phyloP scores from a whole-genome alignment of 2,888 invertebrate genomes.

The Drosophila nr. fundita region DNA sequence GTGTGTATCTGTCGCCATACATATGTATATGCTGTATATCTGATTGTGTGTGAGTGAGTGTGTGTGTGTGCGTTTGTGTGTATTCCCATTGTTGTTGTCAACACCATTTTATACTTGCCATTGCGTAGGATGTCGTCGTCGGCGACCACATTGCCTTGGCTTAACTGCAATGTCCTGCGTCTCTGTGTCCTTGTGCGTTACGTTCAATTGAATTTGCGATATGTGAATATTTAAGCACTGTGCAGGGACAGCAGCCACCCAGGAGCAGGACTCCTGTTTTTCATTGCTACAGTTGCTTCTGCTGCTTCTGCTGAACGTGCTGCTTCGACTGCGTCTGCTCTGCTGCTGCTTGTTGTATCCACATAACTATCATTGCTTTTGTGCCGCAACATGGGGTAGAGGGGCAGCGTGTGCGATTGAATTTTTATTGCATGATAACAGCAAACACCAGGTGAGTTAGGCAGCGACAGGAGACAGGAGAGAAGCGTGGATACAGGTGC shows the following conservation, averaged over 20 bases:
- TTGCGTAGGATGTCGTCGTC: conserved; percentile 62
- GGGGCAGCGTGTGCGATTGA: conserved; percentile 66
- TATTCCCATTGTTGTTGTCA: conserved; percentile 79
- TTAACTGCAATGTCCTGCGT: conserved; percentile 64
- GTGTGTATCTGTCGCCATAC: conserved; percentile 14
- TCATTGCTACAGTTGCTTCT: conserved; percentile 22
- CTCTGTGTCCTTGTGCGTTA: conserved; percentile 52
- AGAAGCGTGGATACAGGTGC: background rate
- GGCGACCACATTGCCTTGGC: conserved; percentile 50
- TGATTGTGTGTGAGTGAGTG: conserved; percentile 9
- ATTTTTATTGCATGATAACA: conserved; percentile 78
- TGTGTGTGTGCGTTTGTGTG: conserved; percentile 31
- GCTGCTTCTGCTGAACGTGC: conserved; percentile 1
- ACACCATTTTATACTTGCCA: conserved; percentile 74
- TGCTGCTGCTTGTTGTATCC: conserved; percentile 49
- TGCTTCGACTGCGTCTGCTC: background rate
- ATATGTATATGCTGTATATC: conserved; percentile 1
- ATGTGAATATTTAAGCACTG: conserved; percentile 80
- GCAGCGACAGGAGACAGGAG: conserved; percentile 20
- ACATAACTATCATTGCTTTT: conserved; percentile 71
- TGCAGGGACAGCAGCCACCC: conserved; percentile 56
- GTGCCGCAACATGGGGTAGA: conserved; percentile 15
- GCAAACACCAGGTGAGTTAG: conserved; percentile 60
- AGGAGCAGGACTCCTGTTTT: conserved; percentile 24
- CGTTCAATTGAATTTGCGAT: conserved; percentile 80